Evolutionary conservation across 2,113 vertebrate species (phyloP).

Genomic region (Atlantisia rogersi): DNA sequence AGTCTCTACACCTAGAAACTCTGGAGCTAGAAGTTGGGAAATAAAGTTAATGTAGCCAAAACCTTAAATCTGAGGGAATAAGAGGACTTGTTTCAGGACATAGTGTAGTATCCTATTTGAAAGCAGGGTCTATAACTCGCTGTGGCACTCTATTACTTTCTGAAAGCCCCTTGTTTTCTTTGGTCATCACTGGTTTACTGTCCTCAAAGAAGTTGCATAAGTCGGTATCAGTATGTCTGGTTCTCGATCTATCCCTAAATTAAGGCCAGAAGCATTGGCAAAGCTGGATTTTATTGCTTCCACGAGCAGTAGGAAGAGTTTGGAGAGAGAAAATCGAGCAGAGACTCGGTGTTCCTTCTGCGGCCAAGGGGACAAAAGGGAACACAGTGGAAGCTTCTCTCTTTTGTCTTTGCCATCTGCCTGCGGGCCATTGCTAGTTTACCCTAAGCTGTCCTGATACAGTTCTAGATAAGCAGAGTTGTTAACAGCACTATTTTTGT

Average conservation of each 20-base stretch:
- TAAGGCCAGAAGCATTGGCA: not conserved
- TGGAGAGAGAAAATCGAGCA: not conserved
- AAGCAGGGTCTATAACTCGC: not conserved
- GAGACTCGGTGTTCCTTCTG: not conserved
- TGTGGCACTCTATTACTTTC: not conserved
- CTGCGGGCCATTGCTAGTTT: not conserved
- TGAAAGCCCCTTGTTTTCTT: not conserved
- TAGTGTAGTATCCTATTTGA: not conserved
- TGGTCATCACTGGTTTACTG: not conserved
- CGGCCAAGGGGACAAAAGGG: not conserved
- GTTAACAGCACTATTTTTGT: not conserved
- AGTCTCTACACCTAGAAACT: not conserved
- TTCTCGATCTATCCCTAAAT: not conserved
- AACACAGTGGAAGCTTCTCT: not conserved
- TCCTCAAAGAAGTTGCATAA: not conserved
- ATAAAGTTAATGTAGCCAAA: not conserved
- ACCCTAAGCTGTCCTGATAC: not conserved
- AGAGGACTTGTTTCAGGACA: not conserved
- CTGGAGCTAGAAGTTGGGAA: not conserved
- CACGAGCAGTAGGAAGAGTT: not conserved
- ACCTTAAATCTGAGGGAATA: not conserved
- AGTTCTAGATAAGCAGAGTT: not conserved
- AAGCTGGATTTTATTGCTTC: not conserved
- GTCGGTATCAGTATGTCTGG: not conserved
- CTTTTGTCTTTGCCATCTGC: not conserved